Percentiles rank a stretch among this genome's conserved stretches.
These are phyloP conservation scores for Prolemur simus DNA, from an alignment of 2,113 vertebrate species.

Conservation along the genomic window DNA sequence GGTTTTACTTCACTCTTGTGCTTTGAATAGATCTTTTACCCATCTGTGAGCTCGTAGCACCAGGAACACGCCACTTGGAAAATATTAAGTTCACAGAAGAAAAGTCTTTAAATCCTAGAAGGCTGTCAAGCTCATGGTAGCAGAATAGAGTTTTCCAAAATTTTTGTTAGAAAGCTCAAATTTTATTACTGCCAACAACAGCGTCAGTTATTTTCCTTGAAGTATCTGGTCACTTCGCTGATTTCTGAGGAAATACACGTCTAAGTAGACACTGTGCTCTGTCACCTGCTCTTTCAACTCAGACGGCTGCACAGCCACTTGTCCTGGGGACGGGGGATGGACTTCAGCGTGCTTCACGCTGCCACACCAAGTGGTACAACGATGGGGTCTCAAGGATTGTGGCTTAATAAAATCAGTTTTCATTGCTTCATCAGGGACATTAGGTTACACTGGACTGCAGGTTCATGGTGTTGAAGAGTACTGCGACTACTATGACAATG, in stretches of 20 bases:
- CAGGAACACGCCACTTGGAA: neutral
- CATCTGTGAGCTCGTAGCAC: neutral
- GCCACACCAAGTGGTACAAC: neutral
- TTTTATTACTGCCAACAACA: neutral
- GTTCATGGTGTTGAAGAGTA: neutral
- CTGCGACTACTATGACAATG: too few species aligned
- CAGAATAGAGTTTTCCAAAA: slow-evolving; percentile 1
- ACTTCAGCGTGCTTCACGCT: neutral
- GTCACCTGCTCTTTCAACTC: neutral
- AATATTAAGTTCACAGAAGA: neutral
- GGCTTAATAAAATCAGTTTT: neutral
- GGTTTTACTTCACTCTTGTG: neutral
- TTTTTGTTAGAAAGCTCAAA: slow-evolving; percentile 7
- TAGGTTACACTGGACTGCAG: neutral
- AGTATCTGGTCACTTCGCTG: neutral
- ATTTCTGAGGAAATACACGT: neutral
- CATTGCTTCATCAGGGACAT: neutral
- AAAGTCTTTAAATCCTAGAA: neutral
- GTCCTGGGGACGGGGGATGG: neutral
- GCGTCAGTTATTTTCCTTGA: neutral
- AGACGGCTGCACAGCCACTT: accelerated
- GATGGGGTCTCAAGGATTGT: neutral
- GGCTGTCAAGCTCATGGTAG: neutral
- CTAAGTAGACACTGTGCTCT: neutral
- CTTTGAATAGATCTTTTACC: neutral